Evolutionary conservation across 2,113 vertebrate species (phyloP).

Genomic region (Percopsis transmontana): DNA sequence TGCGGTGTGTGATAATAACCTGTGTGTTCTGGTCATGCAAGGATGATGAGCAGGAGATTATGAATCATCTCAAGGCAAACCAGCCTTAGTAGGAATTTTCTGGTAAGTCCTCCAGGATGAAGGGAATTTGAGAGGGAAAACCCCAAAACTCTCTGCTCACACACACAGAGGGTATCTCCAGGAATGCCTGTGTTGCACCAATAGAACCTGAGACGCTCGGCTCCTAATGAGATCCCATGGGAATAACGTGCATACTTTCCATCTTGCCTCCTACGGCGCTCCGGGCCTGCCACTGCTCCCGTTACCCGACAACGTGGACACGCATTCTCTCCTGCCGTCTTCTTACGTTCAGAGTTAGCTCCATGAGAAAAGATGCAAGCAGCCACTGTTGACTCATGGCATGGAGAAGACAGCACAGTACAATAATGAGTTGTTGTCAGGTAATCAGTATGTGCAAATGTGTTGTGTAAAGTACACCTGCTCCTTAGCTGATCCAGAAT

Average conservation of each 20-base stretch:
- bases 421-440: no score
- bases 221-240: slow-evolving; percentile 64
- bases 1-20: slow-evolving; percentile 27
- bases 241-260: slow-evolving; percentile 44
- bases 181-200: slow-evolving; percentile 40
- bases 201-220: slow-evolving; percentile 50
- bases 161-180: slow-evolving; percentile 40
- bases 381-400: no score
- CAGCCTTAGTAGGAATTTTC: neutral
- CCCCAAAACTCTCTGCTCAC: slow-evolving; percentile 26
- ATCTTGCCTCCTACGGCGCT: slow-evolving; percentile 31
- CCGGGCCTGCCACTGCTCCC: slow-evolving; percentile 14
- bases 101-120: slow-evolving; percentile 34
- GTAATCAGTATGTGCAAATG: no score
- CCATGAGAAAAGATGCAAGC: no score
- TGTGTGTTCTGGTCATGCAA: slow-evolving; percentile 18
- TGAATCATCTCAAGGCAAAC: slow-evolving; percentile 7
- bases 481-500: no score
- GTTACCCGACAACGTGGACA: slow-evolving; percentile 7
- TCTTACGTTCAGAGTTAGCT: no score
- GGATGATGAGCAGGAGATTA: slow-evolving; percentile 23
- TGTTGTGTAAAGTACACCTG: no score
- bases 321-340: no score
- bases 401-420: no score
- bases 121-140: slow-evolving; percentile 40